Conservation (phyloP, 1,140 invertebrate genomes). For the Aphidius gifuensis region DNA sequence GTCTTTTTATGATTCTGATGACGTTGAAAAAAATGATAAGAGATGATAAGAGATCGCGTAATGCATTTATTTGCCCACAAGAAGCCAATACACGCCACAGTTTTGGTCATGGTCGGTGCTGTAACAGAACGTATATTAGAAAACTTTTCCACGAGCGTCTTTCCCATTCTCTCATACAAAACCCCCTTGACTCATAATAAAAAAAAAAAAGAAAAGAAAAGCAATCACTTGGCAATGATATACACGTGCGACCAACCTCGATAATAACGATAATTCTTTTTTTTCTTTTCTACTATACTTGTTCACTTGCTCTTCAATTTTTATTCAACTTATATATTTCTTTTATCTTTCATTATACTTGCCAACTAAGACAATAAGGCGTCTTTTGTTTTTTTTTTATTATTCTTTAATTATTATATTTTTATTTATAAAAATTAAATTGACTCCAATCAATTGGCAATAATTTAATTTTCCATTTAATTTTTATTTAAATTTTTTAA, state of each 20-base stretch:
- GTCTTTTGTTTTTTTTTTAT: background rate
- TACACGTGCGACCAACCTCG: slow-evolving; percentile 26
- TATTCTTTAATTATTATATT: background rate
- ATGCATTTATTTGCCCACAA: slow-evolving; percentile 23
- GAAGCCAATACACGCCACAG: slow-evolving; percentile 21
- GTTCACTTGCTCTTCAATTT: background rate
- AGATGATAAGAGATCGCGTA: slow-evolving; percentile 5
- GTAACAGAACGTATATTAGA: slow-evolving; percentile 27
- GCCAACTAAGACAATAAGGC: background rate
- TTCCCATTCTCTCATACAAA: slow-evolving; percentile 3
- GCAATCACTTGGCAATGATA: slow-evolving; percentile 31
- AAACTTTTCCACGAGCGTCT: slow-evolving; percentile 28
- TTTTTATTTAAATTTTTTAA: no score
- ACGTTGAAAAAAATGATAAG: slow-evolving; percentile 14
- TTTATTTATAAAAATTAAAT: no score
- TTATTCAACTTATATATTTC: background rate
- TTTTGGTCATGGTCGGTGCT: slow-evolving; percentile 15
- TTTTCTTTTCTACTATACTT: slow-evolving; percentile 5
- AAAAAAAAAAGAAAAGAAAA: slow-evolving; percentile 11
- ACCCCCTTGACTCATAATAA: no score
- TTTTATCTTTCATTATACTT: background rate
- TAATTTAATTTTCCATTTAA: no score
- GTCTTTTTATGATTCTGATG: slow-evolving; percentile 8
- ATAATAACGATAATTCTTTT: slow-evolving; percentile 27
- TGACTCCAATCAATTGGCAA: no score